Conservation (phyloP, 2,797 vertebrate species). For the Moxostoma hubbsi region DNA sequence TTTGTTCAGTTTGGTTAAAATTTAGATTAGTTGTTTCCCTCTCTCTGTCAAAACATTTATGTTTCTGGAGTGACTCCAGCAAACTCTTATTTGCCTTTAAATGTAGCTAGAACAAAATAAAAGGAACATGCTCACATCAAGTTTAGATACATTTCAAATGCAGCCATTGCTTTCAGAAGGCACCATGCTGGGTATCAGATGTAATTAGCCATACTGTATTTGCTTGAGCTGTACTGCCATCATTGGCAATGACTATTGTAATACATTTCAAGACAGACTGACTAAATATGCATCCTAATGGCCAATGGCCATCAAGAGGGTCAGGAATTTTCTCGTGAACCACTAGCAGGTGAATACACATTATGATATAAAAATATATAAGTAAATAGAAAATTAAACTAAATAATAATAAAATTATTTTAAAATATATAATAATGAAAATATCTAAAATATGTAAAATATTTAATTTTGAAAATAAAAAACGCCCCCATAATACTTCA, state of each 20-base stretch:
- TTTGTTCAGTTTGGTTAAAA: conserved; percentile 17
- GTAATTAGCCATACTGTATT: conserved; percentile 50
- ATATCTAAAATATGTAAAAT: too few relatives aligned
- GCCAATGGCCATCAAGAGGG: too few relatives aligned
- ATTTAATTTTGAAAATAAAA: too few relatives aligned
- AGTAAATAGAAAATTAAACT: too few relatives aligned
- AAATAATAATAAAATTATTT: too few relatives aligned
- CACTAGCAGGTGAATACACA: too few relatives aligned
- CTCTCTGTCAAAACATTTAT: conserved; percentile 16
- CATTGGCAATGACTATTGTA: conserved; percentile 52
- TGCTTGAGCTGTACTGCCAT: conserved; percentile 45
- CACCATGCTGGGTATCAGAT: conserved; percentile 31
- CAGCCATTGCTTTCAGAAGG: conserved; percentile 34
- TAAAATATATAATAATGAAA: too few relatives aligned
- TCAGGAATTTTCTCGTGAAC: too few relatives aligned
- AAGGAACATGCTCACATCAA: conserved; percentile 9
- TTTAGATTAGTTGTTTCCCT: not conserved
- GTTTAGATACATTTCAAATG: conserved; percentile 13
- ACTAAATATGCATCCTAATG: conserved; percentile 31
- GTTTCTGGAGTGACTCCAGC: conserved; percentile 2
- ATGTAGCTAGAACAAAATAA: conserved; percentile 24
- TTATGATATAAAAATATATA: too few relatives aligned
- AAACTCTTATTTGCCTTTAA: conserved; percentile 23
- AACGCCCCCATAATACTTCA: too few relatives aligned
- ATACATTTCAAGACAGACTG: conserved; percentile 33